These are phyloP conservation scores for Drosophila anomelani DNA, from an alignment of 2,888 invertebrate genomes.

Conservation along the genomic window DNA sequence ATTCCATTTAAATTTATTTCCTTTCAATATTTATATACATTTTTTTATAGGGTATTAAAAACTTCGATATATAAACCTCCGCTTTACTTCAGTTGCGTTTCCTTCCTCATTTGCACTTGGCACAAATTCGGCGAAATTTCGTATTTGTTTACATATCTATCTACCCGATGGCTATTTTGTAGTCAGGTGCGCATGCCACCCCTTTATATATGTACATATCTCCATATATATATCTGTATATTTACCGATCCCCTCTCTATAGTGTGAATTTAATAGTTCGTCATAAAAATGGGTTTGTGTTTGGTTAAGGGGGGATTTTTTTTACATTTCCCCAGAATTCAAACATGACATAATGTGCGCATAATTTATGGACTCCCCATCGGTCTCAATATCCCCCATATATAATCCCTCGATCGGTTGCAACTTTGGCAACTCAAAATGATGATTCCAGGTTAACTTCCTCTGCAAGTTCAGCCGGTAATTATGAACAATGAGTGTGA, in stretches of 20 bases:
- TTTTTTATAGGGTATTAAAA: conserved; percentile 13
- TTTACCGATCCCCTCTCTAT: conserved; percentile 20
- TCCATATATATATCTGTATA: neutral
- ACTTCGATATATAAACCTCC: conserved; percentile 2
- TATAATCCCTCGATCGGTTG: conserved; percentile 24
- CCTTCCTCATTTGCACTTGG: conserved; percentile 69
- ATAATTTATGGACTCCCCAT: conserved; percentile 61
- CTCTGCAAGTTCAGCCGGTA: conserved; percentile 17
- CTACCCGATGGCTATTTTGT: conserved; percentile 59
- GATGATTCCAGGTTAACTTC: conserved; percentile 15
- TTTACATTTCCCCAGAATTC: conserved; percentile 62
- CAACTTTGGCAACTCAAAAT: conserved; percentile 4
- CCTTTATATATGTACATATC: conserved; percentile 1
- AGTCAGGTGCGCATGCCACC: conserved; percentile 70
- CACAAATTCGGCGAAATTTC: conserved; percentile 62
- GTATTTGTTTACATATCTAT: conserved; percentile 50
- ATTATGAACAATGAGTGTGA: conserved; percentile 50
- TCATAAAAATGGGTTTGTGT: conserved; percentile 64
- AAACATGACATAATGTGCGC: conserved; percentile 68
- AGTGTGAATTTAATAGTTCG: conserved; percentile 67
- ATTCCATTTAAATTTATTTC: neutral
- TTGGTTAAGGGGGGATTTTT: conserved; percentile 32
- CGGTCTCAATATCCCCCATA: neutral
- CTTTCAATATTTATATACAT: neutral
- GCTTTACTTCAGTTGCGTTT: conserved; percentile 27